Evolutionary conservation across 2,888 invertebrate species (phyloP).

Genomic region (Drosophila sordidula): DNA sequence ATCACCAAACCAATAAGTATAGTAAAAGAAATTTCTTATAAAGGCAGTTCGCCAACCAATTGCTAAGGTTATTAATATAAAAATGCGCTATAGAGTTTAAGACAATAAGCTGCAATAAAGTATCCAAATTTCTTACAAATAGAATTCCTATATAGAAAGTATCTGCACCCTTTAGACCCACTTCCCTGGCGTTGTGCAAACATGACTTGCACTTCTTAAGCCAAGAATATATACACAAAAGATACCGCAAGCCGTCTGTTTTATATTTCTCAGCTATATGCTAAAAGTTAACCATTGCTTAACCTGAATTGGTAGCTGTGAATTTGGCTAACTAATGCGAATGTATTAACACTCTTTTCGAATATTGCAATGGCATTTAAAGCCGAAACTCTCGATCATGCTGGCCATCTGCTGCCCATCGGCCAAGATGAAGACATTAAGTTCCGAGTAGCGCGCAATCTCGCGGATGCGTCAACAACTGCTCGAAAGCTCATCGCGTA

Average conservation of each 20-base stretch:
- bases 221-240: conserved; percentile 3
- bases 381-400: background rate
- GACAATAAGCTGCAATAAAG: too few species aligned
- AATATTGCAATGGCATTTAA: background rate
- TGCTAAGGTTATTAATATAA: too few species aligned
- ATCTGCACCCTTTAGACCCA: background rate
- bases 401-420: background rate
- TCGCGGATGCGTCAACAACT: conserved; percentile 68
- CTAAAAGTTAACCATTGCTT: conserved; percentile 28
- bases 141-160: background rate
- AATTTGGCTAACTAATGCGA: conserved; percentile 10
- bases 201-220: conserved; percentile 18
- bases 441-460: conserved; percentile 42
- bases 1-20: background rate
- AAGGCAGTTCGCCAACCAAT: too few species aligned
- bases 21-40: too few species aligned
- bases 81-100: too few species aligned
- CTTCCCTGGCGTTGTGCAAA: background rate
- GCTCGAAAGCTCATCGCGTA: conserved; percentile 61
- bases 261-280: conserved; percentile 10
- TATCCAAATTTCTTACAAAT: too few species aligned
- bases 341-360: conserved; percentile 21
- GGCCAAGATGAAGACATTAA: conserved; percentile 49
- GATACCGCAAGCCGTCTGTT: conserved; percentile 4
- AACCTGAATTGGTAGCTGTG: conserved; percentile 28